phyloP scores from a whole-genome alignment of 2,113 vertebrate species.

The Tetrax tetrax region DNA sequence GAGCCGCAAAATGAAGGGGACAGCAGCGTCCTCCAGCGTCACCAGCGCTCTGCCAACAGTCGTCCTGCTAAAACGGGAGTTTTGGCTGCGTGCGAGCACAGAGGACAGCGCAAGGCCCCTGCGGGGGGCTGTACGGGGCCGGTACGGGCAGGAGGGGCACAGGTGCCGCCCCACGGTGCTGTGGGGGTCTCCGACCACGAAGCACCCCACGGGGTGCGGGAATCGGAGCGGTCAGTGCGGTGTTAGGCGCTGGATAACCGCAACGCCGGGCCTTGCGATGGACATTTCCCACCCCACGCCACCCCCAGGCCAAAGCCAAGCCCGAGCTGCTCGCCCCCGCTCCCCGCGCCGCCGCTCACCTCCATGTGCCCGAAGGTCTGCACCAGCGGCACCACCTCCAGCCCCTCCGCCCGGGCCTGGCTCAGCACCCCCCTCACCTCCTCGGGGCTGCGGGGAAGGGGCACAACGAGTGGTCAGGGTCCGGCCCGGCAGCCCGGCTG shows the following conservation, averaged over 20 bases:
- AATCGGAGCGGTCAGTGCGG: fast-evolving
- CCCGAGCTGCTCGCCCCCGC: not conserved
- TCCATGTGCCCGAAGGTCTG: slow-evolving; percentile 98
- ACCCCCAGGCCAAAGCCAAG: no score
- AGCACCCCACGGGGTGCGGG: fast-evolving
- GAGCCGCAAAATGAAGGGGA: fast-evolving
- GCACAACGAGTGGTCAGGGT: not conserved
- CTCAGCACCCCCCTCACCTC: slow-evolving; percentile 83
- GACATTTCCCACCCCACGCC: fast-evolving
- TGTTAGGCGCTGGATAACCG: fast-evolving
- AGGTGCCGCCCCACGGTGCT: fast-evolving
- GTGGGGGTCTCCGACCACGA: fast-evolving
- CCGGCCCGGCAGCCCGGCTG: not conserved
- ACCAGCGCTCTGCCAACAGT: not conserved
- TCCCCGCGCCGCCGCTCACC: slow-evolving; percentile 82
- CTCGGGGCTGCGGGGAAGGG: slow-evolving; percentile 70
- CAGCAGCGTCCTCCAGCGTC: not conserved
- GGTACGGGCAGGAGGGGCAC: not conserved
- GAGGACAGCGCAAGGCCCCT: not conserved
- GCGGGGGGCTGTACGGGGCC: not conserved
- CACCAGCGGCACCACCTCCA: slow-evolving; percentile 91
- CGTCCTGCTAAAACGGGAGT: not conserved
- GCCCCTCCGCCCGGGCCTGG: slow-evolving; percentile 73
- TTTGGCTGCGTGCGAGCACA: not conserved
- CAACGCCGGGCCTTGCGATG: fast-evolving